phyloP scores from a whole-genome alignment of 2,888 invertebrate species.

The Drosophila hamatofila region DNA sequence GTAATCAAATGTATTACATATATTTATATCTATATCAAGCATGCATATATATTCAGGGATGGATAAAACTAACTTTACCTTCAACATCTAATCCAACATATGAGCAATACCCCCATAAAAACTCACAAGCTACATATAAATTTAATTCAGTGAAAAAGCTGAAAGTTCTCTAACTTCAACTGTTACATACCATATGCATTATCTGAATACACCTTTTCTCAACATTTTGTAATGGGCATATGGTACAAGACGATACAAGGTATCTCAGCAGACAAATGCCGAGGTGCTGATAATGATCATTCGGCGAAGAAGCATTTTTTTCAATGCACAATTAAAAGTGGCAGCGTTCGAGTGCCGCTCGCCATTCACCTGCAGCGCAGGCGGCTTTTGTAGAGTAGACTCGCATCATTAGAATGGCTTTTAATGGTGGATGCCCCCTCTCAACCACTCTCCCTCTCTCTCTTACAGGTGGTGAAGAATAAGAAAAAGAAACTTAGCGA shows the following conservation, averaged over 20 bases:
- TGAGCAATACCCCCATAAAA: not conserved
- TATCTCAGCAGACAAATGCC: constrained; percentile 16
- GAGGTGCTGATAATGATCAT: constrained; percentile 63
- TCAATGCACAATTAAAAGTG: constrained; percentile 68
- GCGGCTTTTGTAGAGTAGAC: constrained; percentile 4
- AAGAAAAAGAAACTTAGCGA: constrained; percentile 72
- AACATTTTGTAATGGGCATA: not conserved
- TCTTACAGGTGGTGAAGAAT: constrained; percentile 73
- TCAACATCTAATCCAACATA: not conserved
- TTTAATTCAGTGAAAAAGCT: no score
- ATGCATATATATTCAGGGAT: no score
- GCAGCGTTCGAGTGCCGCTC: constrained; percentile 45
- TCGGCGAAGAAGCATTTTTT: constrained; percentile 60
- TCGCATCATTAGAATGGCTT: constrained; percentile 56
- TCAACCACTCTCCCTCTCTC: not conserved
- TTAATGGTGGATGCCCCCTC: constrained; percentile 21
- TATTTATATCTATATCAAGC: no score
- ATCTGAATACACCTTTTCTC: not conserved
- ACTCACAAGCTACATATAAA: not conserved
- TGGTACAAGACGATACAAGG: constrained; percentile 7
- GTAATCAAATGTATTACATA: no score
- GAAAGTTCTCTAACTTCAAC: not conserved
- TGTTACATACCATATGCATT: not conserved
- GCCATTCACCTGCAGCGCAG: constrained; percentile 56
- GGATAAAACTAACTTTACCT: no score